These are phyloP conservation scores for Alviniconcha strummeri DNA, from an alignment of 2,888 invertebrate species.

Conservation along the genomic window DNA sequence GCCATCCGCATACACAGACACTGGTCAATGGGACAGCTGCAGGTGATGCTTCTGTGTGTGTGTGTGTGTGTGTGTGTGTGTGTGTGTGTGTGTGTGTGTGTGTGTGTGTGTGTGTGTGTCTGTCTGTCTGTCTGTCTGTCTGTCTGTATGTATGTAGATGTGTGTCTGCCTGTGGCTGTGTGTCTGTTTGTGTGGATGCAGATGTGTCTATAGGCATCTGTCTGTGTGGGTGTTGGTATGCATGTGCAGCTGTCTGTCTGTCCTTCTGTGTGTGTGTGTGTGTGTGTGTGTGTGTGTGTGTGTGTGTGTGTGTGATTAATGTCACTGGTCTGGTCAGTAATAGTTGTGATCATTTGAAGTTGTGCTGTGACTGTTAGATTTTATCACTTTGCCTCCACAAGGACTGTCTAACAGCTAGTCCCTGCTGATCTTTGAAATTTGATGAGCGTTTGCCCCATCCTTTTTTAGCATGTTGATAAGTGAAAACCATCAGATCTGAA, in stretches of 20 bases:
- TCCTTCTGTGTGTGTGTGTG: too few species aligned
- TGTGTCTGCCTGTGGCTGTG: conserved; percentile 9
- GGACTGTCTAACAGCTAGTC: too few species aligned
- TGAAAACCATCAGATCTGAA: too few species aligned
- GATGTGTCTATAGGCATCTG: neutral
- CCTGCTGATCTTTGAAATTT: too few species aligned
- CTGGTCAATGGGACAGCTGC: conserved; percentile 13
- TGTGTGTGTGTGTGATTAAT: too few species aligned
- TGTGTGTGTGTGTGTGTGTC: neutral
- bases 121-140: neutral
- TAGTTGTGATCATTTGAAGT: neutral
- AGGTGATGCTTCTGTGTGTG: conserved; percentile 5
- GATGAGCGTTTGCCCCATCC: too few species aligned
- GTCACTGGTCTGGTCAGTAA: too few species aligned
- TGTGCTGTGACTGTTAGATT: neutral
- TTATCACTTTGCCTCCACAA: neutral
- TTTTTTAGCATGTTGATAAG: too few species aligned
- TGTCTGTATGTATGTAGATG: neutral
- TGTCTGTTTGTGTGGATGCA: conserved; percentile 11
- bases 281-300: too few species aligned
- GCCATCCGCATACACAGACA: neutral
- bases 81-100: conserved; percentile 6
- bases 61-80: conserved; percentile 6
- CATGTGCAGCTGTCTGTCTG: too few species aligned
- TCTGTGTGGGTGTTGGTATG: neutral